Base-by-base conservation (phyloP, 2,113 vertebrate genomes). In the Herpailurus yagouaroundi region DNA sequence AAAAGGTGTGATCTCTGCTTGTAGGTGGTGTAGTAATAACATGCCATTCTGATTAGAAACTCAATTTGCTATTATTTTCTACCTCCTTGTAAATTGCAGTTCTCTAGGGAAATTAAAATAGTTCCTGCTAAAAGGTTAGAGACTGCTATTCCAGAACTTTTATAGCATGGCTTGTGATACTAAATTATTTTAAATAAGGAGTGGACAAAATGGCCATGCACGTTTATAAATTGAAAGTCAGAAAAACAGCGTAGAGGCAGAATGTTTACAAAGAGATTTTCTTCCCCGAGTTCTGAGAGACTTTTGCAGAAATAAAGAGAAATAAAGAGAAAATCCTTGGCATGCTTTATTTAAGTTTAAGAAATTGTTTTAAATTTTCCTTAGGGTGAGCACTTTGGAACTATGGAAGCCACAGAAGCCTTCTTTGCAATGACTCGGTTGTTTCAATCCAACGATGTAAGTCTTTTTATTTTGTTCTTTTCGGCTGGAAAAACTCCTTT, bases 361-460 rank as follows among this genome's bases (percentile, higher is more conserved):
- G 87, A 83, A 66, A 14, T 93, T 95, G 41, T 95, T 73, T 97
- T 92, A 27, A 90, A 16, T 95, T 27, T 93, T 96, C 85, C 90
- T 25, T 73, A 99, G 99, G 99, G 99, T 71, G 99, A 99, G 81
- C 99, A 99, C 96, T 99, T 99, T 38, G 99, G 99, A 98, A 99
- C 99, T 94, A 99, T 99, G 0, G 99, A 99, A 98, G 99, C 99
- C 80, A 99, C 99, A 0, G 99, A 99, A 98, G 99, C 99, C 38
- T 99, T 99, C 97, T 99, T 99, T 98, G 99, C 99, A 1, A 99
- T 99, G 99, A 99, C 99, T 76, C 99, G 99, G 31, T 99, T 99
- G 92, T 99, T 99, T 97, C 99, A 99, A 89, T 99, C 99, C 4
- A 99, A 99, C 16, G 99, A 99, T 97, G 99, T 99, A 98, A 99